Conservation (phyloP, 2,888 invertebrate genomes). For the Elegia similella region DNA sequence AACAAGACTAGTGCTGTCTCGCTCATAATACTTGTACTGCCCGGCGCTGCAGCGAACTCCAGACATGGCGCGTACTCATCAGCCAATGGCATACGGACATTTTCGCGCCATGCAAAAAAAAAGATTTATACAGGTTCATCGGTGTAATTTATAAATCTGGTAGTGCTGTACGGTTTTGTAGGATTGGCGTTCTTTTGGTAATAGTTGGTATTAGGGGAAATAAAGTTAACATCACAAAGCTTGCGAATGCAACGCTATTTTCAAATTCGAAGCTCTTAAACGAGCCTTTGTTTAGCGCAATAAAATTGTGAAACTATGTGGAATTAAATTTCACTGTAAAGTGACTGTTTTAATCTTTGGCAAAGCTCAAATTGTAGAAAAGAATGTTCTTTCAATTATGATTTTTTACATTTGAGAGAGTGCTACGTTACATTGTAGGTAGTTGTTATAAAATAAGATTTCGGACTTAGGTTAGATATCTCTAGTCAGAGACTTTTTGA, state of each 20-base stretch:
- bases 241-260: slow-evolving; percentile 5
- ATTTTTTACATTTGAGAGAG: slow-evolving; percentile 62
- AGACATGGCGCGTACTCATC: too few species aligned
- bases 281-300: slow-evolving; percentile 30
- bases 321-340: slow-evolving; percentile 71
- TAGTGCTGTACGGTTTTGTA: neutral
- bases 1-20: too few species aligned
- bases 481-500: slow-evolving; percentile 80
- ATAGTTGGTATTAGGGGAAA: neutral
- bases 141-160: too few species aligned
- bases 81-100: too few species aligned
- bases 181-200: neutral
- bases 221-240: slow-evolving; percentile 5
- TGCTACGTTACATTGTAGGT: slow-evolving; percentile 68
- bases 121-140: too few species aligned
- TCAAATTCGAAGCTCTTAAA: slow-evolving; percentile 5
- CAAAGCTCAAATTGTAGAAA: slow-evolving; percentile 75
- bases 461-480: slow-evolving; percentile 73
- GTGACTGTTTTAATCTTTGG: slow-evolving; percentile 58
- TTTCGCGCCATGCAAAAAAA: too few species aligned
- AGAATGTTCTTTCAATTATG: slow-evolving; percentile 41
- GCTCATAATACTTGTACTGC: too few species aligned
- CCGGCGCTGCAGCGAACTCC: too few species aligned
- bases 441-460: slow-evolving; percentile 58
- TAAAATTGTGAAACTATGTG: slow-evolving; percentile 45